phyloP scores from a whole-genome alignment of 2,113 vertebrate species.

The Tychaedon coryphoeus region DNA sequence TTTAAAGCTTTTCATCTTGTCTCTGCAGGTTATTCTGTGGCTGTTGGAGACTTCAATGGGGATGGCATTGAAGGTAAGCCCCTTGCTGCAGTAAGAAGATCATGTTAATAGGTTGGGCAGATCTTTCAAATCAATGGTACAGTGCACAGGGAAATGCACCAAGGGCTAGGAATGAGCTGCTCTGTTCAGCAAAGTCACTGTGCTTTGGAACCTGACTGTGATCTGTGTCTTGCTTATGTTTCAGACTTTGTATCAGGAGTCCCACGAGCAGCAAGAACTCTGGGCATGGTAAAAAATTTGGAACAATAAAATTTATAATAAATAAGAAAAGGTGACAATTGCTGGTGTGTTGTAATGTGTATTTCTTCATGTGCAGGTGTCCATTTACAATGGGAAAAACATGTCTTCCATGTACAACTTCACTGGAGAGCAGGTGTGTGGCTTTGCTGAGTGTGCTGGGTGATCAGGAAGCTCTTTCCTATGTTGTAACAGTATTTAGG shows the following conservation, averaged over 20 bases:
- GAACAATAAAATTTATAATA: neutral
- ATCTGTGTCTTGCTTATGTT: neutral
- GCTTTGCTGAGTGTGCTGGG: neutral
- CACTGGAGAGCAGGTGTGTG: constrained; percentile 89
- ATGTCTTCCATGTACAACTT: constrained; percentile 94
- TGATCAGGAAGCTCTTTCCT: neutral
- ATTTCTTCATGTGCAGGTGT: constrained; percentile 80
- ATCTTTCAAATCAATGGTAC: neutral
- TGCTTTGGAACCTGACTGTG: neutral
- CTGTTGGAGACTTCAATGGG: constrained; percentile 89
- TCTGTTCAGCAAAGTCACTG: neutral
- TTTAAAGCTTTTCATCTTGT: neutral
- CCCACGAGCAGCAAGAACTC: constrained; percentile 90
- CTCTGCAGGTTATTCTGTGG: constrained; percentile 89
- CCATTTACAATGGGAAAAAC: constrained; percentile 87
- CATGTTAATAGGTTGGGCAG: neutral
- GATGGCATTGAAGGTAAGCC: constrained; percentile 87
- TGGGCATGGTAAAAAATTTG: constrained; percentile 87
- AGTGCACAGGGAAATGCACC: neutral
- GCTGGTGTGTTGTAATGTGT: neutral
- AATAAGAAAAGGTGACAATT: neutral
- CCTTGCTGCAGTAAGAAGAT: neutral
- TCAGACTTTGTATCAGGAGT: constrained; percentile 94
- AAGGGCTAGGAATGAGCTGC: neutral
- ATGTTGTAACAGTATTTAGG: neutral